phyloP scores from a whole-genome alignment of 2,797 vertebrate species.

The Borostomias antarcticus region DNA sequence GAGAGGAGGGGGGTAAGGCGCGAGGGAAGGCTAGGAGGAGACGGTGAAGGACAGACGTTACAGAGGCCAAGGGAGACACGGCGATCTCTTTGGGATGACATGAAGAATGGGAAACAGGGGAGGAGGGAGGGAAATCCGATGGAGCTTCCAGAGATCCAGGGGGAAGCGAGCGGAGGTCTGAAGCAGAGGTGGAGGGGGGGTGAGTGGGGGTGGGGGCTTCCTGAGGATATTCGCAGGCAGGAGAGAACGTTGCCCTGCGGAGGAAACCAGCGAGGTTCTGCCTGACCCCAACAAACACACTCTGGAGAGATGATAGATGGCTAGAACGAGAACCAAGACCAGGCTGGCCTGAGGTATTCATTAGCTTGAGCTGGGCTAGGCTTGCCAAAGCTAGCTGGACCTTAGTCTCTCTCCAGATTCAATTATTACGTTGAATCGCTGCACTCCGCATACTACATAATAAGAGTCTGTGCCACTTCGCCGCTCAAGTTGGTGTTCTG shows the following conservation, averaged over 20 bases:
- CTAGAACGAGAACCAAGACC: slow-evolving; percentile 11
- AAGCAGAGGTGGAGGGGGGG: slow-evolving; percentile 41
- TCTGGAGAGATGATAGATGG: slow-evolving; percentile 4
- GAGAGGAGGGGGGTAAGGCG: not conserved
- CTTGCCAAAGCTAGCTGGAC: no score
- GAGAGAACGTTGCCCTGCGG: slow-evolving; percentile 48
- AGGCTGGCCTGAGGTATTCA: slow-evolving; percentile 30
- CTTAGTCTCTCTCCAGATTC: no score
- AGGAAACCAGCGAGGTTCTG: slow-evolving; percentile 57
- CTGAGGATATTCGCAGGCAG: slow-evolving; percentile 73
- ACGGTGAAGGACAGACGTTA: not conserved
- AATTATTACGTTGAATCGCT: no score
- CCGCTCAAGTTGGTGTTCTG: no score
- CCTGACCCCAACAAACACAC: slow-evolving; percentile 50
- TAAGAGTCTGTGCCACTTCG: no score
- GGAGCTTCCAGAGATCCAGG: not conserved
- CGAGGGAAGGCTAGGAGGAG: not conserved
- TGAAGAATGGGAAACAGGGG: not conserved
- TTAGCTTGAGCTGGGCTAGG: not conserved
- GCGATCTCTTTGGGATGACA: no score
- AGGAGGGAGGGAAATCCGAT: not conserved
- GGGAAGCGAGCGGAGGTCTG: slow-evolving; percentile 34
- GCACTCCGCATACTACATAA: no score
- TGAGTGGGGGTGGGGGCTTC: slow-evolving; percentile 56
- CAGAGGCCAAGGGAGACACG: no score